Evolutionary conservation across 2,113 vertebrate species (phyloP).

Genomic region (Chionodraco myersi): DNA sequence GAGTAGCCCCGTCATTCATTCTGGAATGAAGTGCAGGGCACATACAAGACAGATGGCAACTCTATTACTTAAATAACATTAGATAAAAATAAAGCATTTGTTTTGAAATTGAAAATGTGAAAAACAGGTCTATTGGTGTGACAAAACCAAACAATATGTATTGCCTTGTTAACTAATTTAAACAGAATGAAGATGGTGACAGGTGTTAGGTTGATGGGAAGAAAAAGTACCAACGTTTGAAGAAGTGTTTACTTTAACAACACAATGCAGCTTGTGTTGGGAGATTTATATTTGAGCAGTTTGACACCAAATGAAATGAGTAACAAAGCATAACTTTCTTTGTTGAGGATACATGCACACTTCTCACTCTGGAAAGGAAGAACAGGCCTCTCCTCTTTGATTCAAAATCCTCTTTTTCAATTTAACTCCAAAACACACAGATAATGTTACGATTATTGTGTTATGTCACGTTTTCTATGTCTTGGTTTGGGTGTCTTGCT

Average conservation of each 20-base stretch:
- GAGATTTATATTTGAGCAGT: neutral
- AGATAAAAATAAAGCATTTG: slow-evolving; percentile 17
- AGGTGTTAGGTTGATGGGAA: slow-evolving; percentile 8
- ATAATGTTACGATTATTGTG: neutral
- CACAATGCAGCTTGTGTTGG: neutral
- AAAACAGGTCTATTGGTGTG: slow-evolving; percentile 33
- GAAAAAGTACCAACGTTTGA: neutral
- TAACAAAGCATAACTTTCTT: slow-evolving; percentile 8
- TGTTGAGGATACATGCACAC: neutral
- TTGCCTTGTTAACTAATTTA: slow-evolving; percentile 38
- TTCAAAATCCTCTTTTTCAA: neutral
- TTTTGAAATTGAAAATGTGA: slow-evolving; percentile 33
- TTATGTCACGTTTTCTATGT: no score
- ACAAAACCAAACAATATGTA: slow-evolving; percentile 56
- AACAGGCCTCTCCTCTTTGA: neutral
- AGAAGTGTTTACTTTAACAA: slow-evolving; percentile 3
- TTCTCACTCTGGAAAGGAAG: slow-evolving; percentile 1
- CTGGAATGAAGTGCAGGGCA: slow-evolving; percentile 51
- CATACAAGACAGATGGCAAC: slow-evolving; percentile 4
- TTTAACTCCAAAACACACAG: slow-evolving; percentile 11
- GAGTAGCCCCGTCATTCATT: slow-evolving; percentile 77
- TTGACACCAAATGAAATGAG: slow-evolving; percentile 5
- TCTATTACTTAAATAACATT: slow-evolving; percentile 2
- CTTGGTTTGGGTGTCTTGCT: no score
- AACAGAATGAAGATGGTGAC: slow-evolving; percentile 6